Evolutionary conservation across 1,140 invertebrate species (phyloP), one percentile per base, ranked within the genome.

Genomic region (Cydia fagiglandana): DNA sequence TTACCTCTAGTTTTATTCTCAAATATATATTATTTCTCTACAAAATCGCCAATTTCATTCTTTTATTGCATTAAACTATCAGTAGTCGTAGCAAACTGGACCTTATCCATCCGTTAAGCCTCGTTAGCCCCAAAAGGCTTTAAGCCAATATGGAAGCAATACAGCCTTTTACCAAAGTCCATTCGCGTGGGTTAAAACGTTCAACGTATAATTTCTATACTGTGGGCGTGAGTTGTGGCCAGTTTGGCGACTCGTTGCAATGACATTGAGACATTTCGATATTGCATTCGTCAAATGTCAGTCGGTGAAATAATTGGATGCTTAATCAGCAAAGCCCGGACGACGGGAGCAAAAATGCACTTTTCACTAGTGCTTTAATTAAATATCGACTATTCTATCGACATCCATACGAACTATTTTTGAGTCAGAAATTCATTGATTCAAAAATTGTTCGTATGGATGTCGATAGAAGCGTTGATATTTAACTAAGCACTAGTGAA

Each of bases 91-190:
- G 53, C 9, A 17, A 56, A 56, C 15, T 4, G 45, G 15, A 56
- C 53, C 47, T 4, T 50, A 50, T 50, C n/a, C n/a, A 53, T 17
- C 15, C 15, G 28, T n/a, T 28, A 68, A 38, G 2, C 66, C 3
- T 45, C 30, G 7, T 45, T 70, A 70, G n/a, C 34, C 13, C 34
- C 13, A 70, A 70, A 41, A 41, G 66, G 66, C 30, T 12, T 45
- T n/a, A 68, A 68, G n/a, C 30, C 6, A 20, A 70, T 70, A 38
- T 41, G 66, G 66, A 41, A 70, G n/a, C 30, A 70, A 70, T 70
- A 17, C 24, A 45, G 66, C 66, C 64, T 68, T 70, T 41, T 70
- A 17, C 30, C 66, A 17, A 38, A 17, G 66, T 41, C 66, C 66
- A 38, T 70, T 70, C 45, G 66, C 38, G 66, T 70, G n/a, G 66